Evolutionary conservation across 2,113 vertebrate genomes (phyloP), one percentile per base, ranked within the genome.

Genomic region (Cochlearius cochlearius): DNA sequence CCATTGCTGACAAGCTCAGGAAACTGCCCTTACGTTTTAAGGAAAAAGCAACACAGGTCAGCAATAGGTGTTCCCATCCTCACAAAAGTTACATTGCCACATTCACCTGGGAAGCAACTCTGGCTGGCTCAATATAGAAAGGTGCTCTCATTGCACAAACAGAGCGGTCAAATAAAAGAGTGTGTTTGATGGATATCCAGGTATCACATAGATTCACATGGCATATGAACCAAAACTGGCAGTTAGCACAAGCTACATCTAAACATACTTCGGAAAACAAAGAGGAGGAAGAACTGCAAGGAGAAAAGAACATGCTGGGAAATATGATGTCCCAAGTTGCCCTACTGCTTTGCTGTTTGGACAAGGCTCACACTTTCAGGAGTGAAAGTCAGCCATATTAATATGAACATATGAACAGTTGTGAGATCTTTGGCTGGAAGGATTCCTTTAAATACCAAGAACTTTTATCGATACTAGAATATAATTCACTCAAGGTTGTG

Each of bases 141-240:
- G 17, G 20, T 55, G 15, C 8, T 88, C 36, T 45, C 12, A 18
- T 10, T 47, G 9, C 5, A 79, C 21, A 30, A 86, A 63, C 32
- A 79, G 22, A 69, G 12, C 0, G 2, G 12, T 8, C n/a, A 75
- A 52, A 39, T 10, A 79, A 64, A 73, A 53, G 1, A 52, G 59
- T 0, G 0, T 7, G 1, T 67, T 27, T n/a, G 26, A 79, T 11
- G 4, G 38, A 15, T 30, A 56, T 43, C 60, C 45, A 82, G 23
- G 7, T 52, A 27, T 19, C n/a, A 45, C 25, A 59, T 0, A 58
- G 45, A 53, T 26, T 69, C 15, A 69, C 4, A 23, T 1, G 2
- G 7, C 15, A 13, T 4, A 17, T 11, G 20, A 91, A 74, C 11
- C 5, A 59, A 86, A 90, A 43, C 8, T 49, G 26, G 34, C n/a